Evolutionary conservation across 2,113 vertebrate species (phyloP).

Genomic region (Nycticorax nycticorax): DNA sequence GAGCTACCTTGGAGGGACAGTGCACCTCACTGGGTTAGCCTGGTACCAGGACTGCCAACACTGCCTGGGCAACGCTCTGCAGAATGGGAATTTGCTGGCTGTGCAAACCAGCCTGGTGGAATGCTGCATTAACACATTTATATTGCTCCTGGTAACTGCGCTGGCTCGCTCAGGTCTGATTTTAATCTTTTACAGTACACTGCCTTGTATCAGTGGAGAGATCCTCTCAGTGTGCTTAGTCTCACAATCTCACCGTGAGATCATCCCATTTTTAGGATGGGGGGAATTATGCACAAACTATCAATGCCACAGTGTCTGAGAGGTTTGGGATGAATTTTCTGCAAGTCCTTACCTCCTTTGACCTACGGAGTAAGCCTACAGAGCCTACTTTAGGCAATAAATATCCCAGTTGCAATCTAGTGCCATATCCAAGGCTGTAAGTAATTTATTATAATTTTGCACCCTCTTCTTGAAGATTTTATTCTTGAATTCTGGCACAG

Average conservation of each 20-base stretch:
- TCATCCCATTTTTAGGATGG: background rate
- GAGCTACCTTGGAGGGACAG: background rate
- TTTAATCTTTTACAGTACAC: background rate
- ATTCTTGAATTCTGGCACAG: background rate
- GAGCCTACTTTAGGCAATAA: background rate
- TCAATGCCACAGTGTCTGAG: background rate
- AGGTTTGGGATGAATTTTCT: background rate
- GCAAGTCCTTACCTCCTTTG: background rate
- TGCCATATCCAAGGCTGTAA: background rate
- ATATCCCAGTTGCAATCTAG: background rate
- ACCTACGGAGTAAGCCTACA: background rate
- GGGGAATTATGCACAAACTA: background rate
- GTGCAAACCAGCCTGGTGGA: background rate
- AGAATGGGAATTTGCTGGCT: fast-evolving
- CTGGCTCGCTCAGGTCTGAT: background rate
- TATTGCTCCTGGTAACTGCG: background rate
- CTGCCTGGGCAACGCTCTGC: background rate
- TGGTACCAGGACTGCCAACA: background rate
- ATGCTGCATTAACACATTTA: fast-evolving
- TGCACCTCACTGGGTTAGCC: background rate
- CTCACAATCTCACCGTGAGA: background rate
- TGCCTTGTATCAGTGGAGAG: background rate
- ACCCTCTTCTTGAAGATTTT: background rate
- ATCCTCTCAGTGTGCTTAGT: background rate
- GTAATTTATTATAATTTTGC: background rate